Evolutionary conservation across 2,888 invertebrate genomes (phyloP), one percentile per base, ranked within the genome.

Genomic region (Ophion ventricosus): DNA sequence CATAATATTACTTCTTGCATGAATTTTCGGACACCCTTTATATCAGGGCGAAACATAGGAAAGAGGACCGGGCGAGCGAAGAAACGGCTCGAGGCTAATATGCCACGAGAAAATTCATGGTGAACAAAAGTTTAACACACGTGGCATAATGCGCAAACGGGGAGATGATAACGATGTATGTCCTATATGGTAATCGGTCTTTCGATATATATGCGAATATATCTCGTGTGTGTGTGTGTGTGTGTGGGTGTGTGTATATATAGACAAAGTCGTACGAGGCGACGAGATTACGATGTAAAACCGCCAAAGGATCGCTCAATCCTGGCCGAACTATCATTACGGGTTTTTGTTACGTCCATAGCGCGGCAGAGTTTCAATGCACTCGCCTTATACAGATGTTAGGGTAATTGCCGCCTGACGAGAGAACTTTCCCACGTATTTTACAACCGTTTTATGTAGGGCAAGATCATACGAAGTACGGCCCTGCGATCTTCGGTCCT

Each of bases 41-140:
- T n/a, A 20, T n/a, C n/a, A 17, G n/a, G 14, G 56, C n/a, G n/a
- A 7, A 7, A 59, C 3, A 17, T 49, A 25, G 17, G 57, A 67
- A 66, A 69, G 66, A 66, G 29, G 54, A 49, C 56, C 49, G 20
- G 69, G 57, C 35, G 43, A 64, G 64, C 40, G 40, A 17, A 61
- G 29, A 84, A 83, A 78, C 74, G 63, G 73, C 73, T 72, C 77
- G 84, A 35, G 66, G 83, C 80, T 67, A 80, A 83, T 76, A 49
- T 49, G 49, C 49, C 49, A 49, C 49, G 64, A 17, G 5, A 29
- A n/a, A n/a, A 56, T n/a, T 63, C 49, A 63, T 69, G 29, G 69
- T 23, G 43, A 63, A 63, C 26, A 54, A 61, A 67, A 75, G 23
- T 73, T 61, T 61, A 73, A 54, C 1, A 75, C 14, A 54, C 75